Conservation (phyloP, 1,140 invertebrate genomes). For the Hypothenemus hampei region DNA sequence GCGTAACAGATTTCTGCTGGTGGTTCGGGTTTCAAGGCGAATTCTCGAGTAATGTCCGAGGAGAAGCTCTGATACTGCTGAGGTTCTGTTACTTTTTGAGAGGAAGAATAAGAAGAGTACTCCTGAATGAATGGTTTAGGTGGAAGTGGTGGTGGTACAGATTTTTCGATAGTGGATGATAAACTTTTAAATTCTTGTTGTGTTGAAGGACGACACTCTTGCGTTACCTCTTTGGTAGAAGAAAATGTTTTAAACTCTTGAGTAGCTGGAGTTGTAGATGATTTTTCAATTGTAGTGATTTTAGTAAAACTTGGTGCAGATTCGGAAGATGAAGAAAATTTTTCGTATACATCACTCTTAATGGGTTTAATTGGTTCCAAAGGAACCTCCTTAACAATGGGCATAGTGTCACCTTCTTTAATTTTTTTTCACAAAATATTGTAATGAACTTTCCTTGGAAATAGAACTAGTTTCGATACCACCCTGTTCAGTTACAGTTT, state of each 20-base stretch:
- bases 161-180: constrained; percentile 26
- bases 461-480: constrained; percentile 45
- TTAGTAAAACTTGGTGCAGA: constrained; percentile 27
- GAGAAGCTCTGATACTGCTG: constrained; percentile 29
- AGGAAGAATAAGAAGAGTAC: constrained; percentile 23
- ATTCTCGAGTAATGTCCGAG: constrained; percentile 42
- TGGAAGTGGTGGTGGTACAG: background rate
- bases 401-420: constrained; percentile 36
- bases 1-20: constrained; percentile 65
- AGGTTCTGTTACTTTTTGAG: constrained; percentile 30
- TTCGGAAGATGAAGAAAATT: constrained; percentile 35
- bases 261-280: constrained; percentile 14
- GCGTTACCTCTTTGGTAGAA: constrained; percentile 17
- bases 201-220: constrained; percentile 21
- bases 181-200: constrained; percentile 33
- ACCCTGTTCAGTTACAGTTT: constrained; percentile 32
- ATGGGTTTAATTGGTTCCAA: constrained; percentile 31
- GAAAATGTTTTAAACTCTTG: constrained; percentile 31
- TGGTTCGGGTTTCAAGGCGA: constrained; percentile 62
- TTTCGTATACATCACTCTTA: constrained; percentile 41
- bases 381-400: constrained; percentile 35
- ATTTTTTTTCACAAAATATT: constrained; percentile 46
- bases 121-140: constrained; percentile 21
- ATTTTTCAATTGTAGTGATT: constrained; percentile 33
- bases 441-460: constrained; percentile 44